A percentile compares a stretch with the other conserved stretches of the same genome.
These are phyloP conservation scores for Tympanuchus pallidicinctus DNA, from an alignment of 2,113 vertebrate species.

Conservation along the genomic window DNA sequence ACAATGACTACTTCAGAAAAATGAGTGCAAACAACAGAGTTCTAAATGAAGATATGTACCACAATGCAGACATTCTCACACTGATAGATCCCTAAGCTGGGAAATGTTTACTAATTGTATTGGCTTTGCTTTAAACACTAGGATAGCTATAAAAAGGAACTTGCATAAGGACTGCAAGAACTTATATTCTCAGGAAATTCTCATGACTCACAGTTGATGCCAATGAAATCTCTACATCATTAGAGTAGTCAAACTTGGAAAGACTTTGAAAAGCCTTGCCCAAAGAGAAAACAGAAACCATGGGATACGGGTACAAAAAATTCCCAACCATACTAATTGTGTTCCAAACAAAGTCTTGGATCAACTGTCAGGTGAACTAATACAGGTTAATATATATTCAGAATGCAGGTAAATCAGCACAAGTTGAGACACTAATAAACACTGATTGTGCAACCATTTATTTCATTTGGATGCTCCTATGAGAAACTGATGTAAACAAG, in stretches of 20 bases:
- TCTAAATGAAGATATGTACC: not conserved
- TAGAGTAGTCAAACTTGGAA: not conserved
- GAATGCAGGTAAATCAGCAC: not conserved
- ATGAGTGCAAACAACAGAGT: not conserved
- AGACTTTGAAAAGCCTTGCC: not conserved
- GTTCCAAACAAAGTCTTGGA: not conserved
- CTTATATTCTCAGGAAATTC: slow-evolving; percentile 18
- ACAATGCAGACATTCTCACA: not conserved
- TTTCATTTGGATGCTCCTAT: not conserved
- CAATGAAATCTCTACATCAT: not conserved
- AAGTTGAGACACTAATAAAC: not conserved
- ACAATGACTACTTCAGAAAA: not conserved
- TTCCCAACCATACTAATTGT: not conserved
- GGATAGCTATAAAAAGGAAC: not conserved
- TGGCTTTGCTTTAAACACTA: not conserved
- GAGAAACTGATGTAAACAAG: not conserved
- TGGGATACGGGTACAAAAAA: not conserved
- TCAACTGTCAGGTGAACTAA: not conserved
- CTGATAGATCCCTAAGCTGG: not conserved
- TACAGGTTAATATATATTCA: not conserved
- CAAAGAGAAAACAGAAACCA: not conserved
- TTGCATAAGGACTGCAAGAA: not conserved
- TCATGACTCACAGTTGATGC: not conserved
- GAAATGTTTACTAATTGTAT: not conserved
- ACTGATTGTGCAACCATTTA: not conserved